Base-by-base conservation (phyloP, 2,888 invertebrate genomes). In the Tachina fera region DNA sequence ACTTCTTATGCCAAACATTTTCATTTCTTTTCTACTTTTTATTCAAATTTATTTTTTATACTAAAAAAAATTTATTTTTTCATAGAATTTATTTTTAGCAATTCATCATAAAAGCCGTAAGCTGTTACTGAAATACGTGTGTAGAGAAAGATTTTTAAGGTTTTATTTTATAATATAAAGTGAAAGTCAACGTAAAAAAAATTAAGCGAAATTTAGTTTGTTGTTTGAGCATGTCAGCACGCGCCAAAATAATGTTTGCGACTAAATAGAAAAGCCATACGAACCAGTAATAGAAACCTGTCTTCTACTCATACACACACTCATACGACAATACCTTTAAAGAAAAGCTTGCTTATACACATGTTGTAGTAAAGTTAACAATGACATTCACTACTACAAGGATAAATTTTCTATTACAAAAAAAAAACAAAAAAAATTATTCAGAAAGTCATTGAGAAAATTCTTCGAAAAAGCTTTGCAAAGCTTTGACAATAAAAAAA, bases 171-270 rank as follows among this genome's bases (percentile, higher is more conserved):
- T 47, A 47, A 1, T 13, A 19, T 56, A 43, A 51, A 77, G 65
- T 16, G 72, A 67, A 83, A 78, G 51, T 67, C n/a, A 78, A 83
- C 83, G 83, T 78, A 88, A 87, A 88, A 88, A 90, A 31, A 31
- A 31, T 31, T 88, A 90, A 90, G 90, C 91, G 90, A 91, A 89
- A 88, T 81, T 88, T 89, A 90, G 74, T 76, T 79, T 85, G 63
- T 84, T 68, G 86, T 61, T 61, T 60, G 16, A 86, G 88, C 91
- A 92, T 91, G 91, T 91, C 92, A 92, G 91, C 91, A 92, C 92
- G 91, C 92, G 92, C 92, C 91, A 91, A 92, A 92, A 90, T 90
- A 89, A 91, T 91, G 90, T 91, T 89, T 90, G 91, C 92, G 91
- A 92, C 92, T 92, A 91, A 87, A 88, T 45, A n/a, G 60, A 47